Conservation (phyloP, 2,888 invertebrate species). For the Acrobasis consociella region DNA sequence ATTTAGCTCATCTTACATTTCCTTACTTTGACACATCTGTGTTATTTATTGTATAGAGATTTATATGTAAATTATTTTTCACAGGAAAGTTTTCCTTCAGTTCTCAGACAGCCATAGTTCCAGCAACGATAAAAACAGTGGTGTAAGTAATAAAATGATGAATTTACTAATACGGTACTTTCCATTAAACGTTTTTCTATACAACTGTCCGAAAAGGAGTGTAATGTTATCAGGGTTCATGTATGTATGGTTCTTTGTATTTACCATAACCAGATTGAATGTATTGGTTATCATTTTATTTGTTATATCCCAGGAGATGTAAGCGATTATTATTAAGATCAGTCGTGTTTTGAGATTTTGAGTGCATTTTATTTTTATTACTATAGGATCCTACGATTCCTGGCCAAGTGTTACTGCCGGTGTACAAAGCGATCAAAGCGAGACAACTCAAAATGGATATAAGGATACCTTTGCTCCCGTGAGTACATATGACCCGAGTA, state of each 20-base stretch:
- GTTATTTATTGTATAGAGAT: no score
- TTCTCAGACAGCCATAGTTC: conserved; percentile 72
- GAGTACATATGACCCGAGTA: conserved; percentile 47
- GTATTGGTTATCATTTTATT: no score
- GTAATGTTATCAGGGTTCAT: no score
- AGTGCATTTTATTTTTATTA: conserved; percentile 25
- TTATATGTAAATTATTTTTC: conserved; percentile 40
- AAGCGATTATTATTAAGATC: no score
- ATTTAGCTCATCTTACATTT: no score
- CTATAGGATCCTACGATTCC: conserved; percentile 70
- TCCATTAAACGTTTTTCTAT: no score
- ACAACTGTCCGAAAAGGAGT: no score
- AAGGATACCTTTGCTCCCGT: conserved; percentile 82
- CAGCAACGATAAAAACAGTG: conserved; percentile 49
- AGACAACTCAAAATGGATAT: conserved; percentile 81
- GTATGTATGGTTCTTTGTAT: no score
- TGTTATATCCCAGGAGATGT: no score
- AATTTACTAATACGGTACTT: no score
- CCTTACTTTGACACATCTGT: no score
- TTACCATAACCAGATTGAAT: no score
- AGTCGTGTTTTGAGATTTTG: neutral
- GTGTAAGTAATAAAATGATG: conserved; percentile 49
- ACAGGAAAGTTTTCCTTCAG: conserved; percentile 86
- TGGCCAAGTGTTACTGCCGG: conserved; percentile 85
- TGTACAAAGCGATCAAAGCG: conserved; percentile 89